Conservation (phyloP, 2,797 vertebrate genomes). For the Megaceryle alcyon region DNA sequence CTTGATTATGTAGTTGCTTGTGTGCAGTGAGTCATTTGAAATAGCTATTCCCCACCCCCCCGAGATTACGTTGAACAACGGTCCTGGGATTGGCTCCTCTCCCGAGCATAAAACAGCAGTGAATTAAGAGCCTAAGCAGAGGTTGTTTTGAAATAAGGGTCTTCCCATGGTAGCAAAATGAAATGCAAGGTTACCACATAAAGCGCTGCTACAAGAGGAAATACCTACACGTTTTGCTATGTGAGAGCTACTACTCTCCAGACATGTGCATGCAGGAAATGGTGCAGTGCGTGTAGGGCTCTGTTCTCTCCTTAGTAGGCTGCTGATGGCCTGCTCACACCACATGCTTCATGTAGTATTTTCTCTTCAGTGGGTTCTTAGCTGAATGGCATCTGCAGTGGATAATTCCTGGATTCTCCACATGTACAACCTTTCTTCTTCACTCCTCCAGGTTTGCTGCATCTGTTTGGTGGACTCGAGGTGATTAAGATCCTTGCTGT, state of each 20-base stretch:
- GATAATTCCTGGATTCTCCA: neutral
- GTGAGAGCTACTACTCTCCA: neutral
- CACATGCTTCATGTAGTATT: neutral
- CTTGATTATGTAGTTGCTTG: neutral
- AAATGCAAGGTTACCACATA: neutral
- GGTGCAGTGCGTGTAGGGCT: neutral
- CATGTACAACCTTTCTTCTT: neutral
- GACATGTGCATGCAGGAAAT: rapidly evolving
- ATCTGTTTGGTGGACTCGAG: neutral
- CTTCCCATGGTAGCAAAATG: neutral
- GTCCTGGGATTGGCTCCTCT: neutral
- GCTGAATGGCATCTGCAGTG: neutral
- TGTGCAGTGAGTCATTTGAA: neutral
- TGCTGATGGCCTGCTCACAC: neutral
- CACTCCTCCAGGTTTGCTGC: neutral
- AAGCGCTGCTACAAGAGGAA: neutral
- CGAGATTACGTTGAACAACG: neutral
- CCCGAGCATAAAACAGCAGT: neutral
- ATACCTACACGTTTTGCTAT: rapidly evolving
- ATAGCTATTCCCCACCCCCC: neutral
- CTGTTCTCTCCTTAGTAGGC: neutral
- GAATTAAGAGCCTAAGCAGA: neutral
- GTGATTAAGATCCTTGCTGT: neutral
- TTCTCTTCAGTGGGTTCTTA: neutral
- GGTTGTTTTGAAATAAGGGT: neutral